Evolutionary conservation across 1,140 invertebrate genomes (phyloP).

Genomic region (Drosophila nigrodunni): DNA sequence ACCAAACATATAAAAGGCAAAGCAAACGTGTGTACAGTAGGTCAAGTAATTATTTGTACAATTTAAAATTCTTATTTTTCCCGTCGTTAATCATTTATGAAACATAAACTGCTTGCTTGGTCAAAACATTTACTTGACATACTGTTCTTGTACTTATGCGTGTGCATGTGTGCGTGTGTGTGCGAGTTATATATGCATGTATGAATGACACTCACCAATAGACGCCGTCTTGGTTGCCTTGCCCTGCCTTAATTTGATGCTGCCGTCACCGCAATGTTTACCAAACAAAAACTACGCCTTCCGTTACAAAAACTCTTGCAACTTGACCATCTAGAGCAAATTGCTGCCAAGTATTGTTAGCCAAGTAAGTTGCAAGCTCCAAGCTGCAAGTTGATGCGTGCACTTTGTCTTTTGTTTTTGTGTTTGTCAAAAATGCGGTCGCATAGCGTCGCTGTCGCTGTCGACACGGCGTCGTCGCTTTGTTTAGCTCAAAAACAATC

Average conservation of each 20-base stretch:
- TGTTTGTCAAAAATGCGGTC: constrained; percentile 58
- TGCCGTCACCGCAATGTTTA: constrained; percentile 36
- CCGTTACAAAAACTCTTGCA: constrained; percentile 22
- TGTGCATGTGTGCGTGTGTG: neutral
- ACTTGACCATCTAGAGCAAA: constrained; percentile 7
- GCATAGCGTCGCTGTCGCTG: constrained; percentile 70
- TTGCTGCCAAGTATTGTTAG: constrained; percentile 15
- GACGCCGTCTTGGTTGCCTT: constrained; percentile 10
- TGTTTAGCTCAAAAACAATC: constrained; percentile 11
- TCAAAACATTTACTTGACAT: too few species aligned
- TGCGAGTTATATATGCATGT: neutral
- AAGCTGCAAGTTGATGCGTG: neutral
- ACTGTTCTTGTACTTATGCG: neutral
- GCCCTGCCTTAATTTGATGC: constrained; percentile 30
- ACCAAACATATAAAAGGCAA: constrained; percentile 25
- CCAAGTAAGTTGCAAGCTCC: constrained; percentile 10
- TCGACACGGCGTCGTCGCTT: constrained; percentile 61
- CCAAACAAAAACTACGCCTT: constrained; percentile 37
- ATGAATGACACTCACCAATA: constrained; percentile 33
- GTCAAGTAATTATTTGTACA: neutral
- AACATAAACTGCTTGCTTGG: too few species aligned
- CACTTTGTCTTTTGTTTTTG: constrained; percentile 42
- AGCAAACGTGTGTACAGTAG: constrained; percentile 9
- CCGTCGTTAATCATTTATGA: too few species aligned
- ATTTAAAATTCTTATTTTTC: too few species aligned